phyloP scores from a whole-genome alignment of 1,140 invertebrate genomes.

The Ephestia elutella region DNA sequence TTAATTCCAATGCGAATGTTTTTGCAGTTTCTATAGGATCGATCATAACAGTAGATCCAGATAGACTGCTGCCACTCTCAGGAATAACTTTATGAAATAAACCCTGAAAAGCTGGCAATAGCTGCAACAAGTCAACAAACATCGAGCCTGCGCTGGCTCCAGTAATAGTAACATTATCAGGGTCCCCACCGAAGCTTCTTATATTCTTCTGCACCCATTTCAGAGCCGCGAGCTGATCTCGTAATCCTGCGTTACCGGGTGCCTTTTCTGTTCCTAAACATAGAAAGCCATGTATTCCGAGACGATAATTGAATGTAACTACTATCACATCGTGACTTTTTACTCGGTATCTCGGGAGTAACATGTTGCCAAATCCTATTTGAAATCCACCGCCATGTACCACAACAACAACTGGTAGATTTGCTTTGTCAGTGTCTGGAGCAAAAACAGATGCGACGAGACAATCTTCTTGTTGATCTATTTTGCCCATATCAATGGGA shows the following conservation, averaged over 20 bases:
- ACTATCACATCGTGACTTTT: slow-evolving; percentile 8
- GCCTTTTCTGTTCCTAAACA: slow-evolving; percentile 6
- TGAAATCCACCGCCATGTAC: slow-evolving; percentile 9
- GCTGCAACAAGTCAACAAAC: neutral
- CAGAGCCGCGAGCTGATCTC: slow-evolving; percentile 5
- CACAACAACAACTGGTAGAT: slow-evolving; percentile 7
- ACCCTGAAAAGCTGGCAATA: neutral
- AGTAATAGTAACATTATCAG: slow-evolving; percentile 8
- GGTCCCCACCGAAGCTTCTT: slow-evolving; percentile 8
- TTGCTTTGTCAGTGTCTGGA: neutral
- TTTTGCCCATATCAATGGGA: neutral
- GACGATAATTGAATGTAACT: slow-evolving; percentile 9
- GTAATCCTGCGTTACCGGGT: slow-evolving; percentile 10
- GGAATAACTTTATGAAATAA: slow-evolving; percentile 6
- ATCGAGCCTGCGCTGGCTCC: neutral
- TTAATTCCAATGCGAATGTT: slow-evolving; percentile 30
- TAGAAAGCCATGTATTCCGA: slow-evolving; percentile 7
- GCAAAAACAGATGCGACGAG: slow-evolving; percentile 8
- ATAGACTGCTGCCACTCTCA: slow-evolving; percentile 14
- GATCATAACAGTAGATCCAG: slow-evolving; percentile 29
- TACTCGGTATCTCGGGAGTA: neutral
- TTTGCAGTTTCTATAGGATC: slow-evolving; percentile 42
- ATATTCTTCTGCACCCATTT: slow-evolving; percentile 9
- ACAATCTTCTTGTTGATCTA: slow-evolving; percentile 1
- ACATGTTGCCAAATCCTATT: neutral